phyloP scores from a whole-genome alignment of 64 coral and sea anemone genomes.

The Montipora sp. region DNA sequence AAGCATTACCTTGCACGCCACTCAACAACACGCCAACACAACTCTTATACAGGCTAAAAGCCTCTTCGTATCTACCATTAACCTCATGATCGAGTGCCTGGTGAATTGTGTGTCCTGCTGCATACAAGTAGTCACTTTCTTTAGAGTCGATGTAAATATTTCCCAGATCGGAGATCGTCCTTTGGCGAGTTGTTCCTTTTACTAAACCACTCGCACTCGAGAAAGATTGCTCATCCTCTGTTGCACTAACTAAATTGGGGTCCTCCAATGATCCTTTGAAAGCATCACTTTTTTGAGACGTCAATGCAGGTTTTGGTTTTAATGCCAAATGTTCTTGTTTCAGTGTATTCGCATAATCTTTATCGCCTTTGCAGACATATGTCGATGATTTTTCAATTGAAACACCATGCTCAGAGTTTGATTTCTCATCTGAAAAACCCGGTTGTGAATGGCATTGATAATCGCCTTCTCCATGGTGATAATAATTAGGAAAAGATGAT shows the following conservation, averaged over 20 bases:
- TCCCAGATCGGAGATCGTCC: constrained; percentile 30
- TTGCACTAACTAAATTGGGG: neutral
- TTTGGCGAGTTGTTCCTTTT: neutral
- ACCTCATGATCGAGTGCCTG: constrained; percentile 91
- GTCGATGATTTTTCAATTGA: neutral
- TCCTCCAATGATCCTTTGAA: neutral
- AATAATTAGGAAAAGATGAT: constrained; percentile 63
- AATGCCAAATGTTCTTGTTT: neutral
- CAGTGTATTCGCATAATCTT: neutral
- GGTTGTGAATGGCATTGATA: neutral
- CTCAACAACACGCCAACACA: constrained; percentile 89
- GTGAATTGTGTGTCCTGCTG: constrained; percentile 81
- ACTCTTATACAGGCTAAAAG: constrained; percentile 91
- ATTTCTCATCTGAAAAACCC: neutral
- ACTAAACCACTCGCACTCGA: neutral
- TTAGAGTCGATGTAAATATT: constrained; percentile 30
- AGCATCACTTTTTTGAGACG: neutral
- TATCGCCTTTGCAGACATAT: neutral
- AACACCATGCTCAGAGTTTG: neutral
- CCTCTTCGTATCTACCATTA: constrained; percentile 89
- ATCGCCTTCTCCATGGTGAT: constrained; percentile 14
- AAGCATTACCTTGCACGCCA: constrained; percentile 87
- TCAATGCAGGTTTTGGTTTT: neutral
- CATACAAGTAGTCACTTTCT: constrained; percentile 87
- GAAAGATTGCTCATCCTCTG: neutral